phyloP scores from a whole-genome alignment of 2,888 invertebrate genomes.

The Drosophila niveifrons region DNA sequence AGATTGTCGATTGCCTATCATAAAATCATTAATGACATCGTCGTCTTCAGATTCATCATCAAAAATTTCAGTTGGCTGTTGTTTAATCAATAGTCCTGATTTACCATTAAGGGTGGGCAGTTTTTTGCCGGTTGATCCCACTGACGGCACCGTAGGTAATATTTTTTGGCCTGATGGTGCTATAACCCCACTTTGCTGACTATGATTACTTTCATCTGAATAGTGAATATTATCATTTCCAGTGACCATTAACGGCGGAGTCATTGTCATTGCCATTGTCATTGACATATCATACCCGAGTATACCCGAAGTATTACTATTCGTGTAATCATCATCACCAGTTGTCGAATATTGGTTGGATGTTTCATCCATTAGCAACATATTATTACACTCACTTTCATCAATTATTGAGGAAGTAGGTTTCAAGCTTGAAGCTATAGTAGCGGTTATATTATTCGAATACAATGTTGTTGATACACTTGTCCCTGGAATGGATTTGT shows the following conservation, averaged over 20 bases:
- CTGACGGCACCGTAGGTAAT: conserved; percentile 80
- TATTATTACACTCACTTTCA: conserved; percentile 43
- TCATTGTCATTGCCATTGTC: conserved; percentile 12
- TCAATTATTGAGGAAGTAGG: not conserved
- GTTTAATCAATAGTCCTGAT: conserved; percentile 81
- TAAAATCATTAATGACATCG: conserved; percentile 59
- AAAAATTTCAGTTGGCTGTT: conserved; percentile 84
- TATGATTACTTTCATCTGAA: conserved; percentile 59
- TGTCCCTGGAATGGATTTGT: conserved; percentile 3
- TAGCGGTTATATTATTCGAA: conserved; percentile 15
- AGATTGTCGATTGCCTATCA: conserved; percentile 28
- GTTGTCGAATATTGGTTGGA: conserved; percentile 49
- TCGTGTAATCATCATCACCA: conserved; percentile 79
- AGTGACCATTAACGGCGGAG: conserved; percentile 14
- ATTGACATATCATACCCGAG: conserved; percentile 30
- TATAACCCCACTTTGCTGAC: conserved; percentile 31
- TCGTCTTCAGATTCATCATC: conserved; percentile 74
- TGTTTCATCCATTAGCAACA: conserved; percentile 42
- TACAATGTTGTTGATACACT: not conserved
- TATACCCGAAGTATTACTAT: conserved; percentile 68
- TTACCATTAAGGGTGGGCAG: conserved; percentile 84
- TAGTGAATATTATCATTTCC: conserved; percentile 21
- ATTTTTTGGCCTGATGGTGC: conserved; percentile 48
- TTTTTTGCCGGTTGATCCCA: conserved; percentile 83
- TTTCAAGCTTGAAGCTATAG: not conserved